Base-by-base conservation (phyloP, 2,888 invertebrate species). In the Agriopis marginaria region DNA sequence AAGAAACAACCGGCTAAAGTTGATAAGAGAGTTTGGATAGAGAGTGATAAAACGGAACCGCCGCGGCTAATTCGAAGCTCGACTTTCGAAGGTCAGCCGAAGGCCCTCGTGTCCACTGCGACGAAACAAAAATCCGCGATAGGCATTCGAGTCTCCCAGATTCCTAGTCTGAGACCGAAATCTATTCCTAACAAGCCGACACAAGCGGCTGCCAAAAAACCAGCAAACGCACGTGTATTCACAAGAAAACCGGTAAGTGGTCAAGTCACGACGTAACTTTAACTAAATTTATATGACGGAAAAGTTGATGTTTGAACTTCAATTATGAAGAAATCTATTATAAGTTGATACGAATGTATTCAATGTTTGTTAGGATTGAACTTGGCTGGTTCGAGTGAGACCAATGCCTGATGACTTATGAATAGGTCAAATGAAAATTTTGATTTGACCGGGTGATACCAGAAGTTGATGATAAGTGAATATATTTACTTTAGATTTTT, bases 11-110 rank as follows among this genome's bases (percentile, higher is more conserved):
- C 90, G 56, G 88, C 92, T 4, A 95, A 95, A 79, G 94, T 95
- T 9, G 96, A 96, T 68, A 95, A 93, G 56, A 91, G 95, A 72
- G 95, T 96, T 9, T 96, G 96, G 95, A 95, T 96, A 50, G 94
- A 95, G 67, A 82, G 89, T 69, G 86, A 89, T 63, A 89, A 91
- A 75, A 79, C 86, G 1, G 89, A 91, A 65, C 79, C 90, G 7
- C 89, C 94, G 0, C 90, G 92, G 75, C 83, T 96, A 44, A 95
- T 95, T 39, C 87, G 96, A 49, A 96, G 96, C 76, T 96, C 96
- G 6, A 96, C 96, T 0, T 96, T 96, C 82, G 96, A 96, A 75
- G 96, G 95, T 9, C 93, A 89, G 66, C 93, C 94, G 63, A 91
- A 91, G 51, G 82, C 78, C 5, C 87, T 86, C 50, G 86, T 87